Evolutionary conservation across 1,140 invertebrate genomes (phyloP).

Genomic region (Leptoteleia sp.): DNA sequence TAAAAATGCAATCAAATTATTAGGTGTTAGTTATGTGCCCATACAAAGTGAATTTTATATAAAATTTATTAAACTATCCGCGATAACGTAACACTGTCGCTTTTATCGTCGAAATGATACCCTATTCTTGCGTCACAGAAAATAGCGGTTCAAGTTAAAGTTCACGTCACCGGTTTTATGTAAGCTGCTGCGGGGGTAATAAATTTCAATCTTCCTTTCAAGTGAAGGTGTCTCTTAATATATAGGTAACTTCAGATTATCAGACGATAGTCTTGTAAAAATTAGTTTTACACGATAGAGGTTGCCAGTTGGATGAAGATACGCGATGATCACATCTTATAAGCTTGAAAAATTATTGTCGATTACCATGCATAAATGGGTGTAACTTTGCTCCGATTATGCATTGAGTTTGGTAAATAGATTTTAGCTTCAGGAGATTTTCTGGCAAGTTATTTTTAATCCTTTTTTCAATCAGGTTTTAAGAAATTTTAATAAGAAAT

Average conservation of each 20-base stretch:
- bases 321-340: conserved; percentile 10
- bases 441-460: too few species aligned
- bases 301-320: conserved; percentile 4
- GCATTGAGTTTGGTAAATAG: too few species aligned
- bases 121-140: conserved; percentile 40
- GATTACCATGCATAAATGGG: too few species aligned
- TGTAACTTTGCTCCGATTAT: too few species aligned
- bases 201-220: conserved; percentile 53
- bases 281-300: conserved; percentile 30
- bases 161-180: conserved; percentile 38
- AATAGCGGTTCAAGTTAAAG: conserved; percentile 47
- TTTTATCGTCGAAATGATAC: conserved; percentile 49
- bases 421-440: too few species aligned
- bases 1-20: conserved; percentile 25
- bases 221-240: conserved; percentile 35
- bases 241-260: conserved; percentile 48
- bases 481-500: too few species aligned
- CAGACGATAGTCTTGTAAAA: conserved; percentile 44
- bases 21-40: conserved; percentile 7
- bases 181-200: conserved; percentile 42
- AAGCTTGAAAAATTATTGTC: too few species aligned
- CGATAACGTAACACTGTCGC: conserved; percentile 38
- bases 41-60: conserved; percentile 35
- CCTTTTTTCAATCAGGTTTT: too few species aligned
- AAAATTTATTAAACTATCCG: conserved; percentile 41